Conservation (phyloP, 2,797 vertebrate genomes). For the Eurystomus glaucurus region DNA sequence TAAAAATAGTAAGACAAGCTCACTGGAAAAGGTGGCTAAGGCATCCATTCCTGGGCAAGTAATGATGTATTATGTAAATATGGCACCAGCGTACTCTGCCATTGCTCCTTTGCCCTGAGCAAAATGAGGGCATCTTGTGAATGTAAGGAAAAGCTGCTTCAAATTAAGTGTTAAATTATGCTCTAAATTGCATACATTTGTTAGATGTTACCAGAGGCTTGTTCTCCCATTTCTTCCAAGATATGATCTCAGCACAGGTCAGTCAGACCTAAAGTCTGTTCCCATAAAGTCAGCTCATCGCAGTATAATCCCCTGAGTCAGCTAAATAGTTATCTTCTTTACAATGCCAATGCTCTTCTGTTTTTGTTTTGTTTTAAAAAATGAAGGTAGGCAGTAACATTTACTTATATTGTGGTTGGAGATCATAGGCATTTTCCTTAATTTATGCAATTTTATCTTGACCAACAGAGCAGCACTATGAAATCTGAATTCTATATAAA, state of each 20-base stretch:
- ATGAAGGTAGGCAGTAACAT: background rate
- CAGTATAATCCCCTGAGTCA: background rate
- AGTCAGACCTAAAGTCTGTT: background rate
- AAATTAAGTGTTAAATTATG: slow-evolving; percentile 55
- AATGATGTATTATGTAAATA: background rate
- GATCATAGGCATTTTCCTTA: background rate
- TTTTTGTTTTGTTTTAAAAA: background rate
- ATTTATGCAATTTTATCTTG: background rate
- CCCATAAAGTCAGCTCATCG: background rate
- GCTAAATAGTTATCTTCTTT: background rate
- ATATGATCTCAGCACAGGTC: background rate
- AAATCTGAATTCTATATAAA: background rate
- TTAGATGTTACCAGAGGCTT: slow-evolving; percentile 6
- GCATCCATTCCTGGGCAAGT: background rate
- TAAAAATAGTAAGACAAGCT: background rate
- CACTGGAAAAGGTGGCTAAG: background rate
- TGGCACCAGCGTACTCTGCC: background rate
- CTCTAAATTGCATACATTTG: slow-evolving; percentile 45
- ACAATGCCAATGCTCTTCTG: background rate
- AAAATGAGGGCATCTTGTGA: slow-evolving; percentile 27
- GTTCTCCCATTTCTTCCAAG: background rate
- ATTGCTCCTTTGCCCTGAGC: background rate
- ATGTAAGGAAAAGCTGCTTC: background rate
- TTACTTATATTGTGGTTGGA: background rate
- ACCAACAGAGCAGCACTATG: background rate